These are phyloP conservation scores for Choristoneura rosaceana DNA, from an alignment of 2,888 invertebrate species.

Conservation along the genomic window DNA sequence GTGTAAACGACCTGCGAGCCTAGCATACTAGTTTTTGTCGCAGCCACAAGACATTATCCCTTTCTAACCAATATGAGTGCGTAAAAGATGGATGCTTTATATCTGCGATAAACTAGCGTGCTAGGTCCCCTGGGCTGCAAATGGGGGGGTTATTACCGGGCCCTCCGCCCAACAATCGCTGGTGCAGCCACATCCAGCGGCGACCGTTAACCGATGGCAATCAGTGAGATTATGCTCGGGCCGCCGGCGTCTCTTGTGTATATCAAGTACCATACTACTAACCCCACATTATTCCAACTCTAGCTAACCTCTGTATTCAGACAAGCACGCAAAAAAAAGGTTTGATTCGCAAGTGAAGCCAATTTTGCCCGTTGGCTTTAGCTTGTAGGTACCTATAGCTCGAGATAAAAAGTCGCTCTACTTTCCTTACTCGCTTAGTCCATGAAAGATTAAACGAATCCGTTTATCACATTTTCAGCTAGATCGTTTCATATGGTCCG, in stretches of 20 bases:
- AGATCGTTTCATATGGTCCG: conserved; percentile 33
- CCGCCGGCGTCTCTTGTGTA: conserved; percentile 48
- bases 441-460: conserved; percentile 1
- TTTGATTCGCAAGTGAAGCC: neutral
- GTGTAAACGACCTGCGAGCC: conserved; percentile 34
- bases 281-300: conserved; percentile 37
- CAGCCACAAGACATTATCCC: neutral
- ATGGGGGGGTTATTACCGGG: conserved; percentile 45
- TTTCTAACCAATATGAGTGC: neutral
- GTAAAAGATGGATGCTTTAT: neutral
- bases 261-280: conserved; percentile 44
- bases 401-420: conserved; percentile 1
- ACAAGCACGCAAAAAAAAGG: neutral
- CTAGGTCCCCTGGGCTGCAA: conserved; percentile 37
- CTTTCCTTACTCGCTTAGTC: neutral
- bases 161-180: conserved; percentile 42
- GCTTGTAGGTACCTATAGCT: neutral
- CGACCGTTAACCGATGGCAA: conserved; percentile 60
- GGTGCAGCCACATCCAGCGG: conserved; percentile 42
- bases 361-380: neutral
- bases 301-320: neutral
- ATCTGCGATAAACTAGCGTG: neutral
- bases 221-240: conserved; percentile 62
- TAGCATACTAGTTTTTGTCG: neutral
- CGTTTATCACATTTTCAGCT: conserved; percentile 28